Conservation (phyloP, 2,888 invertebrate genomes). For the Amphipoea lucens region DNA sequence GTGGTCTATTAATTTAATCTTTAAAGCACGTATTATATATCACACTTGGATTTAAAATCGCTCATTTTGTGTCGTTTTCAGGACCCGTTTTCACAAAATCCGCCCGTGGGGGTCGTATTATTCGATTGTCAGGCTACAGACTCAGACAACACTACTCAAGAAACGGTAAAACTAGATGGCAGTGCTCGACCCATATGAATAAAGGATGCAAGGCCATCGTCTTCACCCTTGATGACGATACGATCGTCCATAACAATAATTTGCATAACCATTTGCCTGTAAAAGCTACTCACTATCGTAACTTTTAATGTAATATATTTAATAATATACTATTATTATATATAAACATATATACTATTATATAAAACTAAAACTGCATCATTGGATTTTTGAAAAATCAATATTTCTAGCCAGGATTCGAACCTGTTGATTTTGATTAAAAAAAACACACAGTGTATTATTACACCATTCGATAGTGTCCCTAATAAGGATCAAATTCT, state of each 20-base stretch:
- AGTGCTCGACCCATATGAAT: conserved; percentile 69
- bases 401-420: too few species aligned
- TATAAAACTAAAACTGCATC: too few species aligned
- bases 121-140: conserved; percentile 63
- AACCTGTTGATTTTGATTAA: too few species aligned
- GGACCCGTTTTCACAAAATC: conserved; percentile 26
- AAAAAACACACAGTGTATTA: too few species aligned
- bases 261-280: conserved; percentile 66
- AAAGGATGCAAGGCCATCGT: conserved; percentile 69
- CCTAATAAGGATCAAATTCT: too few species aligned
- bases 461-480: too few species aligned
- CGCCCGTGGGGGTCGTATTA: conserved; percentile 22
- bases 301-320: background rate
- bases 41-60: background rate
- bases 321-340: too few species aligned
- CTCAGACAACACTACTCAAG: conserved; percentile 69
- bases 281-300: background rate
- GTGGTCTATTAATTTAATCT: background rate
- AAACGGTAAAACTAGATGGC: conserved; percentile 68
- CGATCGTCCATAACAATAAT: conserved; percentile 63
- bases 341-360: too few species aligned
- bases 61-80: conserved; percentile 22
- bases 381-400: too few species aligned
- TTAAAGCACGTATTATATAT: background rate
- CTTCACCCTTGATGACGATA: conserved; percentile 66